A percentile compares a stretch with the other conserved stretches of the same genome.
These are phyloP conservation scores for Luffia ferchaultella DNA, from an alignment of 2,888 invertebrate species.

Conservation along the genomic window DNA sequence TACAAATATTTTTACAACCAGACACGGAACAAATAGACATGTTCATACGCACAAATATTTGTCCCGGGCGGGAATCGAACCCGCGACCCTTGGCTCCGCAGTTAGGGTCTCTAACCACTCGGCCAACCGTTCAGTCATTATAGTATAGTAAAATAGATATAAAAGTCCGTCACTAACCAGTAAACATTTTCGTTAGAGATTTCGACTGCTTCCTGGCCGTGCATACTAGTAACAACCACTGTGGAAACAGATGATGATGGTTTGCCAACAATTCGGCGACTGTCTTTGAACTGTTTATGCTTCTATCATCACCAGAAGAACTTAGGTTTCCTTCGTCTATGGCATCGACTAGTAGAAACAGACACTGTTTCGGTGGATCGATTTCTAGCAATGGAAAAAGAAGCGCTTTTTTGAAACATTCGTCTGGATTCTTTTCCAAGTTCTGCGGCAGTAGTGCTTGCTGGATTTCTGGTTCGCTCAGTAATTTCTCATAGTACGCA, in stretches of 20 bases:
- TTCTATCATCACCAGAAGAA: slow-evolving; percentile 12
- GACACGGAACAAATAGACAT: too few species aligned
- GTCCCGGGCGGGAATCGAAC: too few species aligned
- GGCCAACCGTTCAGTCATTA: too few species aligned
- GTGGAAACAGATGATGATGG: slow-evolving; percentile 90
- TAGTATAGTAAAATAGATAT: too few species aligned
- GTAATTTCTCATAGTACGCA: slow-evolving; percentile 80
- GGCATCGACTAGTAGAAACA: slow-evolving; percentile 90
- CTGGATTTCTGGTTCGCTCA: slow-evolving; percentile 80
- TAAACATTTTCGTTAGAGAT: slow-evolving; percentile 81
- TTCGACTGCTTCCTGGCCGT: slow-evolving; percentile 88
- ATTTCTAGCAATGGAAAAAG: slow-evolving; percentile 88
- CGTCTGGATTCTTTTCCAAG: slow-evolving; percentile 88
- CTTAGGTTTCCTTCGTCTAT: slow-evolving; percentile 75
- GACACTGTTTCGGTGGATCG: slow-evolving; percentile 84
- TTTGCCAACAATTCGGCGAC: slow-evolving; percentile 87
- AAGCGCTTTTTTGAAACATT: slow-evolving; percentile 88
- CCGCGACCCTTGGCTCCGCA: too few species aligned
- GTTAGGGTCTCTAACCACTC: too few species aligned
- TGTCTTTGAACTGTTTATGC: slow-evolving; percentile 55
- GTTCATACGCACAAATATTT: too few species aligned
- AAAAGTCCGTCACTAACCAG: too few species aligned
- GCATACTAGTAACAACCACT: slow-evolving; percentile 91
- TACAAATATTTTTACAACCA: too few species aligned
- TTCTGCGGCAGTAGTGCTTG: slow-evolving; percentile 82